Conservation (phyloP, 2,113 vertebrate species). For the Oryzias woworae region DNA sequence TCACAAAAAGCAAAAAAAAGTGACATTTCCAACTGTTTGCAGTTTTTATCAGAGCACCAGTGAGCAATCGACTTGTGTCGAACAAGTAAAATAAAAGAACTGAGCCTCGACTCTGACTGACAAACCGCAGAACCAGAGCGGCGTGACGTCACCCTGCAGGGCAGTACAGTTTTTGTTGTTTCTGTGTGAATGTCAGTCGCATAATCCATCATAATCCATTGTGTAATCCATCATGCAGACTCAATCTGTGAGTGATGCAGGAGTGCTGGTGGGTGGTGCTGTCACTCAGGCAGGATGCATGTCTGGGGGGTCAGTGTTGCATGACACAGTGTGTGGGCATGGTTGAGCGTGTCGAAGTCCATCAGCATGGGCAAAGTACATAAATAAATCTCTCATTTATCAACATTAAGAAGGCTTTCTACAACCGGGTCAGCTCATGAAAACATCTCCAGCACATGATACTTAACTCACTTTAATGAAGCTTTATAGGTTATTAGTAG, state of each 20-base stretch:
- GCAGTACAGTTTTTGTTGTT: slow-evolving; percentile 27
- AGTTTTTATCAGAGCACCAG: slow-evolving; percentile 18
- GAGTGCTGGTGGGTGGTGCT: slow-evolving; percentile 27
- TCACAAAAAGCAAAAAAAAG: slow-evolving; percentile 22
- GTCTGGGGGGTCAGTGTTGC: slow-evolving; percentile 47
- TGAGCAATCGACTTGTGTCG: slow-evolving; percentile 6
- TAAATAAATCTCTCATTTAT: slow-evolving; percentile 8
- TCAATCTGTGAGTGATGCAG: slow-evolving; percentile 53
- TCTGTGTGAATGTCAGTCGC: slow-evolving; percentile 22
- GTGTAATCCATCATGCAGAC: slow-evolving; percentile 55
- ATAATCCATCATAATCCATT: slow-evolving; percentile 64
- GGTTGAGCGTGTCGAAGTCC: slow-evolving; percentile 10
- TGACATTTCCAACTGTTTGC: slow-evolving; percentile 40
- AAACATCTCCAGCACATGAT: neutral
- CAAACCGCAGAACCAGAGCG: slow-evolving; percentile 8
- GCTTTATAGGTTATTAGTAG: too few species aligned
- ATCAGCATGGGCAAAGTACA: slow-evolving; percentile 9
- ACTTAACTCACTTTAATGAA: too few species aligned
- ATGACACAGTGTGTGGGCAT: slow-evolving; percentile 31
- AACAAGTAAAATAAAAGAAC: slow-evolving; percentile 21
- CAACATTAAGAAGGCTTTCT: slow-evolving; percentile 1
- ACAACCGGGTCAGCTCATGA: neutral
- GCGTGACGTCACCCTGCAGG: slow-evolving; percentile 15
- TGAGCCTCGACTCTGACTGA: slow-evolving; percentile 16
- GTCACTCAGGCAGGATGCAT: slow-evolving; percentile 43